These are phyloP conservation scores for Lateolabrax maculatus DNA, from an alignment of 2,797 vertebrate genomes.

Conservation along the genomic window DNA sequence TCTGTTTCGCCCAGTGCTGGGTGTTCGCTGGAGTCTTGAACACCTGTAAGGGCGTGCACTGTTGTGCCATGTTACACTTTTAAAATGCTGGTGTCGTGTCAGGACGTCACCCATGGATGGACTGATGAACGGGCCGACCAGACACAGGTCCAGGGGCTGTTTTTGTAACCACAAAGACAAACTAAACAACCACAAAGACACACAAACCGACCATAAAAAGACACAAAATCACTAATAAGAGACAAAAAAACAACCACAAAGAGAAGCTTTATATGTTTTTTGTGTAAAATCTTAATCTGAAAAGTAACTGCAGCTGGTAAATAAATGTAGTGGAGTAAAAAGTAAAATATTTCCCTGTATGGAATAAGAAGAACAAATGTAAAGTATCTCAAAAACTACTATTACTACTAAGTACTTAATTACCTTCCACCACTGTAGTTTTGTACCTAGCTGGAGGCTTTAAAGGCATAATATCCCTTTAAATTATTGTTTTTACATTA, in stretches of 20 bases:
- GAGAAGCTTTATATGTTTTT: neutral
- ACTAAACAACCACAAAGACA: neutral
- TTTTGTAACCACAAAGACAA: neutral
- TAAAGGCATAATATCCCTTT: too few relatives aligned
- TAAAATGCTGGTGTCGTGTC: neutral
- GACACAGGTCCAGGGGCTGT: neutral
- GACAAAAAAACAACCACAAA: neutral
- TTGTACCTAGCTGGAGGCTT: neutral
- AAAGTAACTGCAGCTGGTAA: neutral
- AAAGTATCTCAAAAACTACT: too few relatives aligned
- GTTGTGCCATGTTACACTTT: neutral
- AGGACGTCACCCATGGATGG: neutral
- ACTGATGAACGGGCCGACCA: neutral
- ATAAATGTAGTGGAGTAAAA: neutral
- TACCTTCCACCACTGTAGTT: neutral
- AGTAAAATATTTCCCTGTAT: too few relatives aligned
- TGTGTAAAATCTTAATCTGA: neutral
- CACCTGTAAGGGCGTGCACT: slow-evolving; percentile 87
- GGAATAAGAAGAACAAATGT: too few relatives aligned
- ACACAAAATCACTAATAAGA: neutral
- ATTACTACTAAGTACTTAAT: too few relatives aligned
- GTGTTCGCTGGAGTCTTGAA: slow-evolving; percentile 95
- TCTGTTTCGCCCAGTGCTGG: slow-evolving; percentile 94
- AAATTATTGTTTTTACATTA: too few relatives aligned
- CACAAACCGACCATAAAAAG: neutral